phyloP scores from a whole-genome alignment of 2,797 vertebrate genomes.

The Syngnathus acus region DNA sequence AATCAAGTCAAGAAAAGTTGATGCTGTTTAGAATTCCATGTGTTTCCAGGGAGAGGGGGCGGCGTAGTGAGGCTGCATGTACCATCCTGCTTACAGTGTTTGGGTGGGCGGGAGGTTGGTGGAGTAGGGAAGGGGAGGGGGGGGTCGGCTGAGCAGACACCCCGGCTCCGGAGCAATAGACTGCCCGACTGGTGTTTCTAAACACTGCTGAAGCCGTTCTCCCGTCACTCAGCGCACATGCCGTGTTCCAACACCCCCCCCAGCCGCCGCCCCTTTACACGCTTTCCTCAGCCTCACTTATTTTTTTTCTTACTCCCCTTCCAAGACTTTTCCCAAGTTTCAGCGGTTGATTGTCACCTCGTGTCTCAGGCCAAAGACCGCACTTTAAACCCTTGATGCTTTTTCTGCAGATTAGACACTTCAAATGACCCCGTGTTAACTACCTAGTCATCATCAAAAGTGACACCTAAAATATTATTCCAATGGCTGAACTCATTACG shows the following conservation, averaged over 20 bases:
- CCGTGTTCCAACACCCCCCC: conserved; percentile 62
- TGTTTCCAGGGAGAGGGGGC: conserved; percentile 64
- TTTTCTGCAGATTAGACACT: not conserved
- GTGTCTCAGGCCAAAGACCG: not conserved
- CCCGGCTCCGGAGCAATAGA: conserved; percentile 72
- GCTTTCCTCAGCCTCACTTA: conserved; percentile 43
- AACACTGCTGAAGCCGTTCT: conserved; percentile 66
- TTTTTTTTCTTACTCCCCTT: conserved; percentile 22
- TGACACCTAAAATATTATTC: not conserved
- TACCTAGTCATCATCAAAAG: not conserved
- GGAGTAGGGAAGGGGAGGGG: conserved; percentile 9
- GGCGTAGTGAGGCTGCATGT: conserved; percentile 69
- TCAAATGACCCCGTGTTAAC: not conserved
- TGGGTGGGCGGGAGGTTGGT: conserved; percentile 30
- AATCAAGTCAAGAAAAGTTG: conserved; percentile 77
- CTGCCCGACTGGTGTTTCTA: conserved; percentile 67
- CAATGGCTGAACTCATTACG: not conserved
- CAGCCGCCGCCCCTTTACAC: conserved; percentile 5
- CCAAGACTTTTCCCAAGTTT: conserved; percentile 8
- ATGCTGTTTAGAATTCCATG: conserved; percentile 73
- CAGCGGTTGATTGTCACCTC: conserved; percentile 44
- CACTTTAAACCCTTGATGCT: not conserved
- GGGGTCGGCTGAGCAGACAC: conserved; percentile 62
- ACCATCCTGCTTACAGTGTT: conserved; percentile 65
- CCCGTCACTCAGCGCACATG: conserved; percentile 65